Conservation (phyloP, 2,888 invertebrate species). For the Agriopis aurantiaria region DNA sequence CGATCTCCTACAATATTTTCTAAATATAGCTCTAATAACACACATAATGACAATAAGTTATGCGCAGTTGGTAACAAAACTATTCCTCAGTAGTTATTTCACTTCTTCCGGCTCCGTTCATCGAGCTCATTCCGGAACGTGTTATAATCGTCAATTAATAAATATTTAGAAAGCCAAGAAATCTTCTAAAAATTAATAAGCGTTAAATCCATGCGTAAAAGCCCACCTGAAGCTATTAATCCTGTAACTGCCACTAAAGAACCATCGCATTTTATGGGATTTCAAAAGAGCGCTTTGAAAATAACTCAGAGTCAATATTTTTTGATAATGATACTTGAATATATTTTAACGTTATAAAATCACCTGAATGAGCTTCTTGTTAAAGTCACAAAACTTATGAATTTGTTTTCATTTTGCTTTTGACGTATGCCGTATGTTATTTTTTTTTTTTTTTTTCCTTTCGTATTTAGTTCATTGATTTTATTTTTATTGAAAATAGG, state of each 20-base stretch:
- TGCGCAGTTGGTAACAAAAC: no score
- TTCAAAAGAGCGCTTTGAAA: conserved; percentile 50
- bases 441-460: no score
- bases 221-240: conserved; percentile 34
- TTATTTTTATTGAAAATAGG: no score
- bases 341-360: background rate
- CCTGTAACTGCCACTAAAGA: conserved; percentile 47
- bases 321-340: conserved; percentile 13
- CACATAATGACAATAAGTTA: no score
- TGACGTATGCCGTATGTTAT: no score
- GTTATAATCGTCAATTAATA: background rate
- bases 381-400: no score
- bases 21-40: no score
- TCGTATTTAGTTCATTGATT: no score
- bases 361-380: background rate
- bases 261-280: conserved; percentile 51
- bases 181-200: background rate
- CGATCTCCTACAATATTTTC: no score
- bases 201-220: conserved; percentile 8
- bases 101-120: no score
- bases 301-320: conserved; percentile 32
- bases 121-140: background rate
- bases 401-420: no score
- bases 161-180: conserved; percentile 17
- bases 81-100: no score